phyloP scores from a whole-genome alignment of 2,113 vertebrate genomes.

The Urocolius indicus region DNA sequence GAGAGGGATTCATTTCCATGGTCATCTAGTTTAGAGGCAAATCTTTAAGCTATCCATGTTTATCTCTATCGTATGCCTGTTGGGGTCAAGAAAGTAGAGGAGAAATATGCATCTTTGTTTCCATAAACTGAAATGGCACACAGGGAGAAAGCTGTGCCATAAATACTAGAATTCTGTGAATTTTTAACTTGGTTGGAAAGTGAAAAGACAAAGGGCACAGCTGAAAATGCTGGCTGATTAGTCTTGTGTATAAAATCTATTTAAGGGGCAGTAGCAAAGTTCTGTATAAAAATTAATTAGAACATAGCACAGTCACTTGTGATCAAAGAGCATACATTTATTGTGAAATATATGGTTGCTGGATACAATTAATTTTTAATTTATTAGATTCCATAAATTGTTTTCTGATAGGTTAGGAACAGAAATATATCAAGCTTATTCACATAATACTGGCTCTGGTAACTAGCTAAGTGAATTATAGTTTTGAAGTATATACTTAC shows the following conservation, averaged over 20 bases:
- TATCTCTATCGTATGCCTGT: background rate
- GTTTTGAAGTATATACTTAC: slow-evolving; percentile 37
- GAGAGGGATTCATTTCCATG: background rate
- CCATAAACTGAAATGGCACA: background rate
- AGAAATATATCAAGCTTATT: slow-evolving; percentile 54
- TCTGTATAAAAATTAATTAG: slow-evolving; percentile 71
- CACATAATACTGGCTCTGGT: slow-evolving; percentile 57
- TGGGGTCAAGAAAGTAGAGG: slow-evolving; percentile 24
- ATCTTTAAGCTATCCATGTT: background rate
- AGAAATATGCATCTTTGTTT: background rate
- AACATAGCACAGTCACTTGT: slow-evolving; percentile 36
- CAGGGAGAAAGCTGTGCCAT: background rate
- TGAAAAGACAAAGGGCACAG: slow-evolving; percentile 57
- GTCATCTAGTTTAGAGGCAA: background rate
- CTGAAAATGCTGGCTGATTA: slow-evolving; percentile 49
- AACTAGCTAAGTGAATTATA: slow-evolving; percentile 62
- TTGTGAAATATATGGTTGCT: slow-evolving; percentile 62
- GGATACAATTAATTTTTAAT: slow-evolving; percentile 63
- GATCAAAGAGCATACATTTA: slow-evolving; percentile 61
- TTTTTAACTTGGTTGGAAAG: slow-evolving; percentile 63
- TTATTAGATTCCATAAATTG: slow-evolving; percentile 74
- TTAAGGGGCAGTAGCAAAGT: slow-evolving; percentile 34
- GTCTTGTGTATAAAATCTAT: slow-evolving; percentile 58
- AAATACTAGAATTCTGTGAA: slow-evolving; percentile 55
- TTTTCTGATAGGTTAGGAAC: slow-evolving; percentile 63